Conservation (phyloP, 2,113 vertebrate genomes). For the Caracal caracal region DNA sequence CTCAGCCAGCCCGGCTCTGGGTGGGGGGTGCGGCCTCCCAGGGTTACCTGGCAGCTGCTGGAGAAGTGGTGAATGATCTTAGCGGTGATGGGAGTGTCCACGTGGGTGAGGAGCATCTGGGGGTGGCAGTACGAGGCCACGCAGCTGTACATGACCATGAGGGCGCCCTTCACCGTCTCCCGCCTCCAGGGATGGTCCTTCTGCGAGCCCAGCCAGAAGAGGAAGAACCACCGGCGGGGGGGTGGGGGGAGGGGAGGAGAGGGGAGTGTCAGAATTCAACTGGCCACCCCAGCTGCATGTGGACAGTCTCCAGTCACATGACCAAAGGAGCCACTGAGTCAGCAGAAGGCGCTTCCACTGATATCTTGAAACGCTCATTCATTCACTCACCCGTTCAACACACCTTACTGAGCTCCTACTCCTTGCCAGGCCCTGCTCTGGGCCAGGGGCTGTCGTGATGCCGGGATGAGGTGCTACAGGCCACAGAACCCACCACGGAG, state of each 20-base stretch:
- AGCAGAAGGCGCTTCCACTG: fast-evolving
- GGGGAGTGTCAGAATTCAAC: fast-evolving
- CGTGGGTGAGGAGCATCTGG: slow-evolving; percentile 57
- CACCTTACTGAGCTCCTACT: neutral
- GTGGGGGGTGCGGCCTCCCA: fast-evolving
- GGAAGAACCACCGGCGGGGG: neutral
- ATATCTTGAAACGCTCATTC: neutral
- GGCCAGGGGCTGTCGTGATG: neutral
- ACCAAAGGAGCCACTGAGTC: neutral
- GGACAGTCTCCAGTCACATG: neutral
- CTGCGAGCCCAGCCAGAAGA: neutral
- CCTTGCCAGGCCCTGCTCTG: neutral
- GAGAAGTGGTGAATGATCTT: slow-evolving; percentile 76
- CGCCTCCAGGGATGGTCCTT: slow-evolving; percentile 76
- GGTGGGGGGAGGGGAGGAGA: too few species aligned
- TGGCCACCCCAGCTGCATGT: fast-evolving
- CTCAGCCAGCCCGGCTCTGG: fast-evolving
- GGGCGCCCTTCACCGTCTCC: slow-evolving; percentile 58
- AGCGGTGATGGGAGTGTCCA: slow-evolving; percentile 30
- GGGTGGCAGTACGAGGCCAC: slow-evolving; percentile 69
- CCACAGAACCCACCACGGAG: neutral
- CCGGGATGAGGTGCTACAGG: neutral
- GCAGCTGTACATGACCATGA: slow-evolving; percentile 72
- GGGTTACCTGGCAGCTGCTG: slow-evolving; percentile 76
- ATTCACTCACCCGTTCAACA: fast-evolving